A percentile compares a stretch with the other conserved stretches of the same genome.
These are phyloP conservation scores for Muscicapa comitata DNA, from an alignment of 2,797 vertebrate species.

Conservation along the genomic window DNA sequence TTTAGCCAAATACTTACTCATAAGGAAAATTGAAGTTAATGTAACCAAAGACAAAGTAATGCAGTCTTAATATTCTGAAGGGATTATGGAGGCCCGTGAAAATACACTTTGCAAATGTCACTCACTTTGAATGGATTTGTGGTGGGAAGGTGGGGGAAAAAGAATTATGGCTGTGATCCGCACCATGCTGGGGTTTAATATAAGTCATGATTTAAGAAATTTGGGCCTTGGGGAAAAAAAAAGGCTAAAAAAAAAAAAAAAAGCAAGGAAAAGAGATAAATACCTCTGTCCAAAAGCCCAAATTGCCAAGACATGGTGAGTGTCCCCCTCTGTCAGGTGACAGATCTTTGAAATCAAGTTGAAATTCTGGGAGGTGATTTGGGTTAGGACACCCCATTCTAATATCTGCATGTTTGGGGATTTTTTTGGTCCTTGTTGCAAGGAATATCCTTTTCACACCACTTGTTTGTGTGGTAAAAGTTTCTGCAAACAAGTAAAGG, in stretches of 20 bases:
- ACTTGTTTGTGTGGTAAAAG: accelerated
- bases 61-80: constrained; percentile 78
- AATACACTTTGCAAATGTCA: constrained; percentile 78
- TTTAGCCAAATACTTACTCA: constrained; percentile 81
- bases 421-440: not conserved
- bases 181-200: constrained; percentile 48
- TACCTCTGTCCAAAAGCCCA: not conserved
- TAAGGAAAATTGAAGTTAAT: constrained; percentile 81
- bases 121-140: constrained; percentile 69
- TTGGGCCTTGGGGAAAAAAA: not conserved
- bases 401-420: not conserved
- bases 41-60: constrained; percentile 80
- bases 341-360: not conserved
- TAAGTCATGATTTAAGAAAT: constrained; percentile 49
- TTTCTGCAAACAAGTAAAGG: not conserved
- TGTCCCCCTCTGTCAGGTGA: not conserved
- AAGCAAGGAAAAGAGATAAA: not conserved
- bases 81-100: constrained; percentile 74
- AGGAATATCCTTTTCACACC: not conserved
- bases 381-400: not conserved
- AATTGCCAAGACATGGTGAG: not conserved
- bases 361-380: not conserved
- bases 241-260: not conserved
- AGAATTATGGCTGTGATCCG: constrained; percentile 9
- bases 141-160: constrained; percentile 50